Percentiles rank a stretch among this genome's conserved stretches.
These are phyloP conservation scores for Acanthurus lineatus DNA, from an alignment of 2,797 vertebrate species.

Conservation along the genomic window DNA sequence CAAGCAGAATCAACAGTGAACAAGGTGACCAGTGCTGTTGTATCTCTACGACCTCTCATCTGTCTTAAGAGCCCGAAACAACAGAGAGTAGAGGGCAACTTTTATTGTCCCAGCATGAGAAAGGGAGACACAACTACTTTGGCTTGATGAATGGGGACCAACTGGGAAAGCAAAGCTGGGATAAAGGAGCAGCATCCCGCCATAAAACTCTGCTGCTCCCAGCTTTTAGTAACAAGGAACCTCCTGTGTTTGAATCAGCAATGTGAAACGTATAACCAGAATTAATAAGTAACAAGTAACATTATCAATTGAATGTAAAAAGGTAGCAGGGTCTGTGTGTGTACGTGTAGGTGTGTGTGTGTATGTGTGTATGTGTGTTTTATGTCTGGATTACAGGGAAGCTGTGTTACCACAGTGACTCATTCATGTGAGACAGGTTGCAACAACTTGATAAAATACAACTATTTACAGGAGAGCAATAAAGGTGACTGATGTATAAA, in stretches of 20 bases:
- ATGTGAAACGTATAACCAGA: too few species aligned
- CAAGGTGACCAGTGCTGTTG: conserved; percentile 54
- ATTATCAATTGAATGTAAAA: too few species aligned
- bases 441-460: conserved; percentile 57
- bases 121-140: conserved; percentile 64
- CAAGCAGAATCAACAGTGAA: conserved; percentile 24
- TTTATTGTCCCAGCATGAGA: conserved; percentile 77
- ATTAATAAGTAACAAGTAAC: too few species aligned
- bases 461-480: conserved; percentile 20
- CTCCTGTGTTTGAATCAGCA: conserved; percentile 21
- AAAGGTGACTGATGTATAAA: conserved; percentile 28
- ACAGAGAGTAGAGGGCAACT: conserved; percentile 69
- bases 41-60: conserved; percentile 71
- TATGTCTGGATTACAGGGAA: conserved; percentile 38
- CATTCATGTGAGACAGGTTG: conserved; percentile 63
- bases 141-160: conserved; percentile 78
- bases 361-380: conserved; percentile 20
- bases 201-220: conserved; percentile 68
- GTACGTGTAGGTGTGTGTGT: conserved; percentile 3
- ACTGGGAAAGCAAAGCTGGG: conserved; percentile 67
- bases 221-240: conserved; percentile 35
- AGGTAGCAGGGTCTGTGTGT: conserved; percentile 3
- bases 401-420: conserved; percentile 63
- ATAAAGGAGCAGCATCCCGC: conserved; percentile 67
- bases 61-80: conserved; percentile 70